Conservation (phyloP, 2,888 invertebrate genomes). For the Volucella zonaria region DNA sequence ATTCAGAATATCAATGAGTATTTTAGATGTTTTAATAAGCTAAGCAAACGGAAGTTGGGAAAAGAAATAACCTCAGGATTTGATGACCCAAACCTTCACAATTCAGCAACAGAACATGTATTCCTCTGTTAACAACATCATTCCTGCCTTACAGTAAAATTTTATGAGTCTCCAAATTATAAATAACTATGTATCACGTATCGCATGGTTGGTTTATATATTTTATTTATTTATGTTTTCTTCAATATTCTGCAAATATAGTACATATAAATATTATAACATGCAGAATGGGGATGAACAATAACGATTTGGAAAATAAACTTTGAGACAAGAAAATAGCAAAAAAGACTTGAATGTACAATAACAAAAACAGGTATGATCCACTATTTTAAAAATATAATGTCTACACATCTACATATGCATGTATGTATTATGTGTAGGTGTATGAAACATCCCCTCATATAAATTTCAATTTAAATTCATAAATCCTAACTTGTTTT, state of each 20-base stretch:
- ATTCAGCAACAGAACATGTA: conserved; percentile 1
- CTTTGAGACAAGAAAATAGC: too few species aligned
- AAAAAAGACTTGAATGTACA: too few species aligned
- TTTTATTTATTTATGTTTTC: too few species aligned
- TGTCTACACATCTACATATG: neutral
- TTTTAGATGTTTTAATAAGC: conserved; percentile 22
- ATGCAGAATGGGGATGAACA: too few species aligned
- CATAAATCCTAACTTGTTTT: conserved; percentile 8
- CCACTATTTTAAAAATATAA: neutral
- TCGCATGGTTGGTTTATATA: too few species aligned
- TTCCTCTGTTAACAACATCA: conserved; percentile 31
- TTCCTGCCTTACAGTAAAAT: neutral
- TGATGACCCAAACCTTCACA: conserved; percentile 21
- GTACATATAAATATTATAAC: too few species aligned
- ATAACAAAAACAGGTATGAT: too few species aligned
- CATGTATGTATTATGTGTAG: neutral
- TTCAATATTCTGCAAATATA: too few species aligned
- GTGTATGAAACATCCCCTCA: neutral
- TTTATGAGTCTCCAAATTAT: too few species aligned
- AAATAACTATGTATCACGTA: too few species aligned
- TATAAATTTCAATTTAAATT: conserved; percentile 14
- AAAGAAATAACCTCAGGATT: neutral
- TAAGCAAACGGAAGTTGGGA: neutral
- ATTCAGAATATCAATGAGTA: conserved; percentile 33
- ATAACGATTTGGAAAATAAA: too few species aligned